Evolutionary conservation across 2,888 invertebrate species (phyloP), one percentile per base, ranked within the genome.

Genomic region (Aspidiotus rigidus): DNA sequence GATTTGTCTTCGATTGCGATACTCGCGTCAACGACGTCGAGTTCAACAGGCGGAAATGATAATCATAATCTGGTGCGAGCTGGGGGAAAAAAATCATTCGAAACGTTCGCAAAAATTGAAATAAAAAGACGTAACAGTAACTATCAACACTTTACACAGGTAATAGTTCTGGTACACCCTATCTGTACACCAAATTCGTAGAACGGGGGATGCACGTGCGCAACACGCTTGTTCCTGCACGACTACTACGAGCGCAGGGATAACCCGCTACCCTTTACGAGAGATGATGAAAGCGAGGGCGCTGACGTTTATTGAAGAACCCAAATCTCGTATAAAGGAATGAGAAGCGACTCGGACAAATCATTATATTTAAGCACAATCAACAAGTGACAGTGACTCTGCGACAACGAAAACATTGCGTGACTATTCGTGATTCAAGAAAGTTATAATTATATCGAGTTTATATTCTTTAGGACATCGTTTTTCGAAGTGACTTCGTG

Each of bases 361-460:
- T 49, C 49, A 49, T 49, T 49, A n/a, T 49, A 49, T 49, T 49
- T n/a, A 49, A 13, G 49, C 49, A 49, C n/a, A n/a, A 49, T 11
- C 49, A 49, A 49, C 49, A 49, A 49, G 49, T 49, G 49, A 49
- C n/a, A 49, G 49, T n/a, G 49, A 49, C 10, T 28, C 49, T 49
- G 6, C 49, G 49, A 49, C 49, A 11, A 49, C 49, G n/a, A n/a
- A 49, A 49, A 49, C 49, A 49, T 13, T n/a, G 11, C 49, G 10
- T 49, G 10, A 49, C n/a, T 49, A 49, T 49, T 28, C 49, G 49
- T 49, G 49, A n/a, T 49, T 49, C n/a, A 49, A 49, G n/a, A 6
- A 49, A 28, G 5, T 3, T 28, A 3, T 28, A 28, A 5, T 28
- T 28, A 28, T 28, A 28, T 28, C 28, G 28, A 28, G 28, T 28